These are phyloP conservation scores for Opisthograptis luteolata DNA, from an alignment of 2,888 invertebrate genomes.

Conservation along the genomic window DNA sequence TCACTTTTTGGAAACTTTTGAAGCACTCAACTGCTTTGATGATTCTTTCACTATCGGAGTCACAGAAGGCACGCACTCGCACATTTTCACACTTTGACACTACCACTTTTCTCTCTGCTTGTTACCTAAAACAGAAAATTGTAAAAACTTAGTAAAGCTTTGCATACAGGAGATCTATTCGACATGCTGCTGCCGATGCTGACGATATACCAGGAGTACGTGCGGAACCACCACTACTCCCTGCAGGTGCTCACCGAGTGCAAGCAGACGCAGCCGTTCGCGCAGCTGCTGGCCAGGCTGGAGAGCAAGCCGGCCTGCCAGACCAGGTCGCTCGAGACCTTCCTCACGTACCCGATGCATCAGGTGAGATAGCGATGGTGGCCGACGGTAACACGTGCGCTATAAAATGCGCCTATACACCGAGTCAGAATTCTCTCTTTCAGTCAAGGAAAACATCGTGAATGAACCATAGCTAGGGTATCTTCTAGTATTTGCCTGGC, in stretches of 20 bases:
- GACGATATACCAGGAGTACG: constrained; percentile 97
- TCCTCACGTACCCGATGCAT: constrained; percentile 97
- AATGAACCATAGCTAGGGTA: too few species aligned
- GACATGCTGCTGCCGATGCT: constrained; percentile 97
- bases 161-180: constrained; percentile 92
- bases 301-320: constrained; percentile 95
- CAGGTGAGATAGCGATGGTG: constrained; percentile 84
- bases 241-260: constrained; percentile 96
- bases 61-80: constrained; percentile 15
- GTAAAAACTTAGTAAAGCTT: constrained; percentile 49
- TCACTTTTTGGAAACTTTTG: background rate
- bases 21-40: constrained; percentile 3
- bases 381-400: too few species aligned
- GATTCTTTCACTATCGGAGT: background rate
- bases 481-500: too few species aligned
- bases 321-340: constrained; percentile 93
- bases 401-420: too few species aligned
- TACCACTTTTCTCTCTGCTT: constrained; percentile 25
- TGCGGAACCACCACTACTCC: constrained; percentile 96
- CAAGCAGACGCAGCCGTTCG: constrained; percentile 92
- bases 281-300: constrained; percentile 89
- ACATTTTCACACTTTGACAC: constrained; percentile 14
- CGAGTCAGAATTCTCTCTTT: too few species aligned
- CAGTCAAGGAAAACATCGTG: too few species aligned
- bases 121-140: constrained; percentile 25